Percentiles rank a stretch among this genome's conserved stretches.
Evolutionary conservation across 2,113 vertebrate species (phyloP).

Genomic region (Mus musculus): GRCm39 chr1:19348001-19348500

Average conservation of each 20-base stretch:
- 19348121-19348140: neutral
- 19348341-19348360: neutral
- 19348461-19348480: neutral
- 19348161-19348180: neutral
- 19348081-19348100: too few relatives aligned
- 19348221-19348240: conserved; percentile 14
- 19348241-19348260: neutral
- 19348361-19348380: conserved; percentile 47
- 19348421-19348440: neutral
- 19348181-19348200: neutral
- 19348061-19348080: too few relatives aligned
- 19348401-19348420: neutral
- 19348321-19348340: neutral
- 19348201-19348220: neutral
- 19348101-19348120: too few relatives aligned
- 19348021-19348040: too few relatives aligned
- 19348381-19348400: conserved; percentile 11
- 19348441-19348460: neutral
- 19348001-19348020: too few relatives aligned
- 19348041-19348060: too few relatives aligned
- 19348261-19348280: neutral
- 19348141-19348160: conserved; percentile 11
- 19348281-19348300: neutral
- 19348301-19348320: neutral
- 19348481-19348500: neutral